These are phyloP conservation scores for Papilio demoleus DNA, from an alignment of 2,888 invertebrate genomes.

Conservation along the genomic window DNA sequence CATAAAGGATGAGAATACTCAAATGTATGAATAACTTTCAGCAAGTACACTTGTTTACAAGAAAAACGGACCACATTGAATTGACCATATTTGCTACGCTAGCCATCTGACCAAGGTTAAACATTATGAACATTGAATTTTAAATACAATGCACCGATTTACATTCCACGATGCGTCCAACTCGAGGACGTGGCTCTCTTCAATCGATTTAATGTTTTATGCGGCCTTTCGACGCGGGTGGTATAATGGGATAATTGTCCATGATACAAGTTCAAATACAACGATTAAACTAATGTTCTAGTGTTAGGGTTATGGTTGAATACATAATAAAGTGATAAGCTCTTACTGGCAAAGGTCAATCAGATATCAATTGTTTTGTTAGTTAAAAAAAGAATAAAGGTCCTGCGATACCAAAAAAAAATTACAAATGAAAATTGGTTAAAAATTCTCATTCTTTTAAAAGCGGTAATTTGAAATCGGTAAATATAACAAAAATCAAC, in stretches of 20 bases:
- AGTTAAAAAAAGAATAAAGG: too few relatives aligned
- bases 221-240: conserved; percentile 16
- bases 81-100: neutral
- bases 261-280: conserved; percentile 11
- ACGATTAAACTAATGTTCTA: conserved; percentile 4
- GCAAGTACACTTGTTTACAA: neutral
- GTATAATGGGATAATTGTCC: conserved; percentile 19
- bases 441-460: too few relatives aligned
- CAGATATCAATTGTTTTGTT: neutral
- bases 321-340: neutral
- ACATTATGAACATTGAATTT: conserved; percentile 36
- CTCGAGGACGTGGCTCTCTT: conserved; percentile 25
- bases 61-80: conserved; percentile 1
- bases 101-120: conserved; percentile 1
- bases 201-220: conserved; percentile 17
- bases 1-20: too few relatives aligned
- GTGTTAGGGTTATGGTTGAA: neutral
- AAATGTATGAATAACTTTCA: too few relatives aligned
- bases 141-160: conserved; percentile 42
- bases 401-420: too few relatives aligned
- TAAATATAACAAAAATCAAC: too few relatives aligned
- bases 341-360: neutral
- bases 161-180: conserved; percentile 38
- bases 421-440: too few relatives aligned
- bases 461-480: too few relatives aligned